phyloP scores from a whole-genome alignment of 2,113 vertebrate species.

The Vidua chalybeata region DNA sequence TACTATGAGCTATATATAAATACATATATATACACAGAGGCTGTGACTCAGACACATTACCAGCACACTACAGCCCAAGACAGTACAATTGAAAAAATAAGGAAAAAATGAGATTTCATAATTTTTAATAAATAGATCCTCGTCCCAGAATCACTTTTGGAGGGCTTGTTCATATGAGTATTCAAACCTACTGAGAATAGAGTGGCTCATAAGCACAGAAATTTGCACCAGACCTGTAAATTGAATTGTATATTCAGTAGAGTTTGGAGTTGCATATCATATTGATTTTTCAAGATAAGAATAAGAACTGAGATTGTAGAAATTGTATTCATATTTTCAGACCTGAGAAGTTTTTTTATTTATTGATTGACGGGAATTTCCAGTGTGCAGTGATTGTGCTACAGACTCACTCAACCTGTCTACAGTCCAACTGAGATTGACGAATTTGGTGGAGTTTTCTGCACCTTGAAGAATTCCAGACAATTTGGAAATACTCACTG shows the following conservation, averaged over 20 bases:
- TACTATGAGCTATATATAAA: conserved; percentile 30
- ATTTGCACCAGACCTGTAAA: background rate
- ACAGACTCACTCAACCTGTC: background rate
- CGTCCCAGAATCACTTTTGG: background rate
- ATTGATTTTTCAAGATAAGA: background rate
- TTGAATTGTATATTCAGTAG: background rate
- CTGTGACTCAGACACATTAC: conserved; percentile 8
- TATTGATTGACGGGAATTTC: background rate
- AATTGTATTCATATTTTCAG: background rate
- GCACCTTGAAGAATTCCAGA: background rate
- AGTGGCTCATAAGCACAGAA: background rate
- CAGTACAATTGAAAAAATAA: background rate
- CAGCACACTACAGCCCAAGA: background rate
- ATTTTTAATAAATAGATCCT: background rate
- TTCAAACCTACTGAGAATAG: background rate
- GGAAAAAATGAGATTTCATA: background rate
- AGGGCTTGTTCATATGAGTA: background rate
- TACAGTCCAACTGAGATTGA: background rate
- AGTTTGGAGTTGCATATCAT: background rate
- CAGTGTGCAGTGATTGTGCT: background rate
- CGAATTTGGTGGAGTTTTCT: background rate
- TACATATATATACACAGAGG: background rate
- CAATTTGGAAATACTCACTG: background rate
- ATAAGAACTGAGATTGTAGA: background rate
- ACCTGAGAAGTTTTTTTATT: background rate